A percentile compares a stretch with the other conserved stretches of the same genome.
Conservation (phyloP, 2,113 vertebrate species). For the Hippocampus comes region DNA sequence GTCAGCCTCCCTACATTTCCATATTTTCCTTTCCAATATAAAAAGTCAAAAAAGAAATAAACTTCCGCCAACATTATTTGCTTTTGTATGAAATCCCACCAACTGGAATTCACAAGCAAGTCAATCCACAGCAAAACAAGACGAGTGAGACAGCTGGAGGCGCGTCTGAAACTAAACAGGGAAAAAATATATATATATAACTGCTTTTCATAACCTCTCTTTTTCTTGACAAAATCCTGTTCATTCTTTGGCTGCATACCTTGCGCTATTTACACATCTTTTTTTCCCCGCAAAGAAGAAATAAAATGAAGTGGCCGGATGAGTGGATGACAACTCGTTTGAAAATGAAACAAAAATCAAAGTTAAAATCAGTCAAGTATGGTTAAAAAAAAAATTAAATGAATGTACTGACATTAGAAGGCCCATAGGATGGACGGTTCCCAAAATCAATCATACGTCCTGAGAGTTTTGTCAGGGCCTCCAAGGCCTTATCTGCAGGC, state of each 20-base stretch:
- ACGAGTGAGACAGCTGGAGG: constrained; percentile 43
- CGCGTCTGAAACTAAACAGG: constrained; percentile 42
- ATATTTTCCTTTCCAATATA: constrained; percentile 37
- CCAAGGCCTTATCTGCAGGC: no score
- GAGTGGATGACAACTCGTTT: neutral
- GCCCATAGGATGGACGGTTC: neutral
- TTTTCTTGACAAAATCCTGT: constrained; percentile 17
- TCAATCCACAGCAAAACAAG: constrained; percentile 49
- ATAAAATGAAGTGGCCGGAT: neutral
- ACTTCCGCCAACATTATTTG: constrained; percentile 48
- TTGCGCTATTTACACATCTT: constrained; percentile 21
- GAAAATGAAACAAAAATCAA: neutral
- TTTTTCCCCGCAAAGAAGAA: constrained; percentile 13
- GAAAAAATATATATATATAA: neutral
- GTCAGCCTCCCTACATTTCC: constrained; percentile 38
- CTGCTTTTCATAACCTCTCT: constrained; percentile 8
- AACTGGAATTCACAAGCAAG: constrained; percentile 49
- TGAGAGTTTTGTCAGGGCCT: no score
- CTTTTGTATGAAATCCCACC: constrained; percentile 51
- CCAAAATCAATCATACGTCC: no score
- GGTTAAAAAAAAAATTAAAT: no score
- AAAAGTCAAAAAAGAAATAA: constrained; percentile 13
- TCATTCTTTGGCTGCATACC: constrained; percentile 11
- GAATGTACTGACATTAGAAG: neutral
- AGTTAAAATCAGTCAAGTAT: neutral